phyloP scores from a whole-genome alignment of 2,113 vertebrate species.

The Tachycineta bicolor region DNA sequence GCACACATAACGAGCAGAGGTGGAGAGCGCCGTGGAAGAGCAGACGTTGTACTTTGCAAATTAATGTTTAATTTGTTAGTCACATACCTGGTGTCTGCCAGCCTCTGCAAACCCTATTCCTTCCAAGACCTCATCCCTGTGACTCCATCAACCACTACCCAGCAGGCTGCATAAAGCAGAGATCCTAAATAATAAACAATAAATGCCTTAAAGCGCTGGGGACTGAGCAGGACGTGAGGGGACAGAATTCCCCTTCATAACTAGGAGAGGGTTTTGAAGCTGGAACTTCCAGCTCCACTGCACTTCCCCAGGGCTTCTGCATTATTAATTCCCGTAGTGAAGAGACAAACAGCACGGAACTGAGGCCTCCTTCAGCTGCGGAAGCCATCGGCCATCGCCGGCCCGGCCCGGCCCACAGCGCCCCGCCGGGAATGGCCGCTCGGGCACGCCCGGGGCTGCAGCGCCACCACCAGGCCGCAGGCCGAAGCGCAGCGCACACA shows the following conservation, averaged over 20 bases:
- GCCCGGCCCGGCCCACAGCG: not conserved
- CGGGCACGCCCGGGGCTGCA: not conserved
- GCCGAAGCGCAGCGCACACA: not conserved
- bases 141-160: not conserved
- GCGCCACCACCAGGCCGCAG: not conserved
- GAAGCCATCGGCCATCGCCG: not conserved
- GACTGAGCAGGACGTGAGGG: not conserved
- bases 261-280: not conserved
- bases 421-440: fast-evolving
- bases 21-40: not conserved
- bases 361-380: not conserved
- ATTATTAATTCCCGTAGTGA: not conserved
- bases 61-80: not conserved
- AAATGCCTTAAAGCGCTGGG: not conserved
- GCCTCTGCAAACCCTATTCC: not conserved
- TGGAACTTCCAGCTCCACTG: not conserved
- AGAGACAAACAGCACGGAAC: not conserved
- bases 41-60: not conserved
- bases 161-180: not conserved
- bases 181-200: not conserved
- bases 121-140: not conserved
- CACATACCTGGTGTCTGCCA: not conserved
- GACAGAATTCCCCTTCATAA: not conserved
- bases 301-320: not conserved
- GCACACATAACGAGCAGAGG: not conserved